phyloP scores from a whole-genome alignment of 2,797 vertebrate genomes.

The Crenichthys baileyi region DNA sequence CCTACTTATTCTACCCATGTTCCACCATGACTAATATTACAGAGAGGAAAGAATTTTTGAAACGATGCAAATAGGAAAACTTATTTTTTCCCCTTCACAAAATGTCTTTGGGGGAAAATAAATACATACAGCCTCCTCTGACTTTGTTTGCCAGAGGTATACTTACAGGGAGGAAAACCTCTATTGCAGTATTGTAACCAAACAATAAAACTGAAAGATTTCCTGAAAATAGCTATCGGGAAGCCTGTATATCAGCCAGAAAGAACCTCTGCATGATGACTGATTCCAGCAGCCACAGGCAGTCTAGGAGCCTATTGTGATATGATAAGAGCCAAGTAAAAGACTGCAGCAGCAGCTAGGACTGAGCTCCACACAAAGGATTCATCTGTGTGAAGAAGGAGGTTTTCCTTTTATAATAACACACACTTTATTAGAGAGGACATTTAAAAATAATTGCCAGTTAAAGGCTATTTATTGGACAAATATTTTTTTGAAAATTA shows the following conservation, averaged over 20 bases:
- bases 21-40: background rate
- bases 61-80: background rate
- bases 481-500: slow-evolving; percentile 44
- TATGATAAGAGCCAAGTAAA: slow-evolving; percentile 60
- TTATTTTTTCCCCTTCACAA: slow-evolving; percentile 1
- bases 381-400: slow-evolving; percentile 47
- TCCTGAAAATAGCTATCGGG: slow-evolving; percentile 41
- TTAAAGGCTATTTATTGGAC: slow-evolving; percentile 44
- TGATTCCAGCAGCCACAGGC: slow-evolving; percentile 58
- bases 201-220: slow-evolving; percentile 63
- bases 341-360: slow-evolving; percentile 33
- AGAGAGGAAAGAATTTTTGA: background rate
- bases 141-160: slow-evolving; percentile 37
- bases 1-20: background rate
- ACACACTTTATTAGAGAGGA: slow-evolving; percentile 55
- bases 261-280: slow-evolving; percentile 51
- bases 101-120: slow-evolving; percentile 1
- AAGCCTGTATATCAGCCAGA: slow-evolving; percentile 48
- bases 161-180: slow-evolving; percentile 19
- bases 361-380: slow-evolving; percentile 37
- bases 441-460: slow-evolving; percentile 50
- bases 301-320: slow-evolving; percentile 56
- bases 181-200: slow-evolving; percentile 41
- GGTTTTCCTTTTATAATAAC: slow-evolving; percentile 46
- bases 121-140: slow-evolving; percentile 14